These are phyloP conservation scores for Pollenia labialis DNA, from an alignment of 2,888 invertebrate genomes.

Conservation along the genomic window DNA sequence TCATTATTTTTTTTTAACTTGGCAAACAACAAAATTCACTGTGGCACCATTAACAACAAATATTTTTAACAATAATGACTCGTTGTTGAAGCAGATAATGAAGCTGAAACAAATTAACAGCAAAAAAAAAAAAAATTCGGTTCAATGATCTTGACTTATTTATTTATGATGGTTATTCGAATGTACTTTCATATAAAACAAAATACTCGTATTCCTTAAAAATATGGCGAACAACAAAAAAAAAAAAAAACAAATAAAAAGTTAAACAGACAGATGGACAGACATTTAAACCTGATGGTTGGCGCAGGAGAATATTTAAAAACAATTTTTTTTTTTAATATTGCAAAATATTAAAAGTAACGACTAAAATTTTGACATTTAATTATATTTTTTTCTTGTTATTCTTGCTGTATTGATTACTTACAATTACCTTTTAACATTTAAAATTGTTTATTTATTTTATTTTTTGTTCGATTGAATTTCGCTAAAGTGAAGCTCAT, in stretches of 20 bases:
- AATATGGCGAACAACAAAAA: not conserved
- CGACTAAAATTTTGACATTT: conserved; percentile 16
- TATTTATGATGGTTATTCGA: conserved; percentile 6
- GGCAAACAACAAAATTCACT: conserved; percentile 2
- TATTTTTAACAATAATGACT: conserved; percentile 30
- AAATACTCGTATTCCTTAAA: conserved; percentile 13
- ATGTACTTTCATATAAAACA: not conserved
- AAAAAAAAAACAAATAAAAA: not conserved
- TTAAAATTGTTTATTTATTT: conserved; percentile 1
- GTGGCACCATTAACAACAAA: conserved; percentile 20
- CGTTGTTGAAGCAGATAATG: conserved; percentile 7
- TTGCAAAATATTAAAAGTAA: not conserved
- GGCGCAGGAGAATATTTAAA: not conserved
- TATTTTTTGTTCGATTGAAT: not conserved
- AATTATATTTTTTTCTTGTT: conserved; percentile 12
- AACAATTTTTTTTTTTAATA: not conserved
- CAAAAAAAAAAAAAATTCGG: conserved; percentile 7
- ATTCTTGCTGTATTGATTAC: not conserved
- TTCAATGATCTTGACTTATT: conserved; percentile 44
- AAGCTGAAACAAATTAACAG: not conserved
- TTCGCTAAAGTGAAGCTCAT: not conserved
- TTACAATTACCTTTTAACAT: conserved; percentile 5
- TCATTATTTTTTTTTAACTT: not conserved
- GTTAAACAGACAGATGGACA: conserved; percentile 9
- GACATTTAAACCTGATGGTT: conserved; percentile 37